Evolutionary conservation across 2,113 vertebrate genomes (phyloP), one percentile per base, ranked within the genome.

Genomic region (Anhinga anhinga): DNA sequence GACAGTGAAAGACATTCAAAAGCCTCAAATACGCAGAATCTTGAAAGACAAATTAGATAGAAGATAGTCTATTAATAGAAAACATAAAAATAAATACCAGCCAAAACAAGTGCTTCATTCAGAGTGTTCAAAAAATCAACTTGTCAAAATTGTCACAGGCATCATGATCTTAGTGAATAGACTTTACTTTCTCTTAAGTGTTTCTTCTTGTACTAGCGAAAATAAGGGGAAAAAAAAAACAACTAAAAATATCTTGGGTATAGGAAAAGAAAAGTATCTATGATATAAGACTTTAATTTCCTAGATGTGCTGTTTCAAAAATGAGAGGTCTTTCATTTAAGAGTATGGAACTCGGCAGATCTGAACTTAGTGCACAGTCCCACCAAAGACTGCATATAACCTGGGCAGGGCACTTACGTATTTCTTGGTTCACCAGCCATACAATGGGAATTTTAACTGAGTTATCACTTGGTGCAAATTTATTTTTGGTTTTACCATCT

Each of bases 1-100:
- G 89, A 83, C 78, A 91, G 50, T 47, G 65, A 80, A 91, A 95
- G 83, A 53, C 52, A 82, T 77, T 74, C 36, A 74, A 72, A 86
- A 92, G 79, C 76, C 76, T 81, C 40, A 95, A 72, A 72, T 47
- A 83, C 4, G 7, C 11, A 71, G 34, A 91, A 77, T 80, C 58
- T 63, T 95, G 83, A 95, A 90, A 82, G 56, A 72, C 34, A 93
- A 93, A 91, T 93, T 87, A 90, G 38, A 56, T 82, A 45, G 45
- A 82, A 94, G 36, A 65, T 50, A 58, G 74, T 58, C 78, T 97
- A 86, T 93, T 97, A 95, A 91, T 95, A 95, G 97, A 61, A 89
- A 94, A 88, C 16, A 50, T 38, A 77, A 95, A 95, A 94, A 91
- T 95, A 94, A 95, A 94, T 88, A 59, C 9, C 30, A 92, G 52